Percentiles rank a stretch among this genome's conserved stretches.
These are phyloP conservation scores for Barypeithes pellucidus DNA, from an alignment of 2,888 invertebrate species.

Conservation along the genomic window DNA sequence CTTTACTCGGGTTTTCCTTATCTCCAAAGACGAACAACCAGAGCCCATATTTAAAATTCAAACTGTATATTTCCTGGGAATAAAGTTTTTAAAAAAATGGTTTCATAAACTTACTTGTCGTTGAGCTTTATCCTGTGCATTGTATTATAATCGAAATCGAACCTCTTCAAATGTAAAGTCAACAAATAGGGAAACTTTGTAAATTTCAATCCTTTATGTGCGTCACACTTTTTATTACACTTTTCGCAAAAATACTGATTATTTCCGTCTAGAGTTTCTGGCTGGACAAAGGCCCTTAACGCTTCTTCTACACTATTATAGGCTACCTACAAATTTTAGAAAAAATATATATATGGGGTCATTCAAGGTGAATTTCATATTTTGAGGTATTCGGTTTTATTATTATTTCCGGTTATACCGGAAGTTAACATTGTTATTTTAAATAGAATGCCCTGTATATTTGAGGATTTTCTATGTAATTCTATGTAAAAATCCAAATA, in stretches of 20 bases:
- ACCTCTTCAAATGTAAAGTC: constrained; percentile 89
- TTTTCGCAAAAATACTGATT: constrained; percentile 92
- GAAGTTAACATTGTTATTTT: no score
- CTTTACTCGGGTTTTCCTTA: no score
- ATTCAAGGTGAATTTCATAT: no score
- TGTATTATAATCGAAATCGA: constrained; percentile 90
- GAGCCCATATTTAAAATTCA: no score
- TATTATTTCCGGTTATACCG: no score
- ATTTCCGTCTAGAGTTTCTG: constrained; percentile 86
- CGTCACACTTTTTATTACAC: constrained; percentile 90
- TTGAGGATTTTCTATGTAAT: no score
- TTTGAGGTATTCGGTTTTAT: no score
- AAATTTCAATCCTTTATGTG: constrained; percentile 92
- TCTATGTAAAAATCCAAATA: no score
- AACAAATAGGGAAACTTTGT: constrained; percentile 89
- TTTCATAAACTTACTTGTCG: constrained; percentile 78
- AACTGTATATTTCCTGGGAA: constrained; percentile 32
- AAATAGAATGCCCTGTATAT: no score
- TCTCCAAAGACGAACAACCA: no score
- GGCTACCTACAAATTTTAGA: constrained; percentile 73
- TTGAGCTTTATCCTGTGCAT: constrained; percentile 90
- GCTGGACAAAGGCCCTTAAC: constrained; percentile 85
- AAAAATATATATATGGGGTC: no score
- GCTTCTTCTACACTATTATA: constrained; percentile 89
- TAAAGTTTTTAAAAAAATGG: constrained; percentile 13